Base-by-base conservation (phyloP, 2,113 vertebrate genomes). In the Malaclemys terrapin region DNA sequence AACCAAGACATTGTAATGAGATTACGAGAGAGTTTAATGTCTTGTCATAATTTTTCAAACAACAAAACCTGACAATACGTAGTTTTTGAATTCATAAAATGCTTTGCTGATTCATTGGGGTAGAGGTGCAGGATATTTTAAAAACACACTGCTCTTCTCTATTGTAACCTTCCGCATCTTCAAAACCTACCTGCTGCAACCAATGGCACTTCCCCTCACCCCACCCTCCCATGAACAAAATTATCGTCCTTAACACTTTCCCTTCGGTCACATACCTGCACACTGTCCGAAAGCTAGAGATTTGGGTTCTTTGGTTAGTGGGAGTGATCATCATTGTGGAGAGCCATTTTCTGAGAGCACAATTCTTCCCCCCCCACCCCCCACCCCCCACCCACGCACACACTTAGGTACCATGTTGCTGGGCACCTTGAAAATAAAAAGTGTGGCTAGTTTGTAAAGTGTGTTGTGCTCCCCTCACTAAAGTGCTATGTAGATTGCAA, bases 301-400 rank as follows among this genome's bases (percentile, higher is more conserved):
- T 82, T 65, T 53, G 54, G 38, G 24, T 27, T 4, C 1, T 38
- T 52, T 65, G 1, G 22, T 42, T 6, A 3, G n/a, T 3, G 49
- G 1, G 2, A 0, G 0, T 5, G 72, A 13, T 56, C 7, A 2
- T 1, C 16, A 53, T 3, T 6, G 22, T 17, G 42, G 13, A 2
- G 19, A 49, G 57, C 49, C 6, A 17, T 47, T 42, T 62, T 45
- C 45, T 27, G 1, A 54, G 56, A 24, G 6, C 22, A 45, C 42
- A 11, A 8, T 29, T 4, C 38, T 3, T 38, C 14, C 42, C 2
- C 3, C 13, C 42, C 2, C 3, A n/a, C 13, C 14, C 4, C 8
- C 10, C 10, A 2, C 20, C 42, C 10, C 16, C 4, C 42, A 42
- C 42, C 4, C 42, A 42, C 45, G 7, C 45, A 45, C 2, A 57